These are phyloP conservation scores for Cetonia aurata DNA, from an alignment of 2,888 invertebrate genomes.

Conservation along the genomic window DNA sequence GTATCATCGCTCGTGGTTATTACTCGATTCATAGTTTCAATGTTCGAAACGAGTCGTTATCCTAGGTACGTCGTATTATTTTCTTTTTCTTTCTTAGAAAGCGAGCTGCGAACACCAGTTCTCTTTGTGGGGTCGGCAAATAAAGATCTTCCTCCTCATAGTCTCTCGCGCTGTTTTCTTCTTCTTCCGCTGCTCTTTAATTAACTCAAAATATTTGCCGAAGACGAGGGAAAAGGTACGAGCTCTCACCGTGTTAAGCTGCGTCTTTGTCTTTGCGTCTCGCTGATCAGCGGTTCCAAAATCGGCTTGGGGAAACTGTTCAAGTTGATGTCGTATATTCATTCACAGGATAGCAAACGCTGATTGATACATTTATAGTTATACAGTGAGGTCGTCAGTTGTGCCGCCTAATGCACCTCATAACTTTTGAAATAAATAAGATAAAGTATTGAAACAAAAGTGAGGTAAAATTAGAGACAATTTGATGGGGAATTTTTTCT, in stretches of 20 bases:
- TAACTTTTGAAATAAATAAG: no score
- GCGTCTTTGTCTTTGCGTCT: constrained; percentile 4
- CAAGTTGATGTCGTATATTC: no score
- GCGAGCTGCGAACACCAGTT: background rate
- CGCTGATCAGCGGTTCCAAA: constrained; percentile 20
- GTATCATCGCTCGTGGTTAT: background rate
- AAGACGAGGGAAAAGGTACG: constrained; percentile 43
- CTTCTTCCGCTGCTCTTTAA: constrained; percentile 59
- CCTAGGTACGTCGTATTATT: background rate
- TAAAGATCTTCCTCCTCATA: constrained; percentile 45
- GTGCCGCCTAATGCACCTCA: no score
- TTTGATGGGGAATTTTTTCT: no score
- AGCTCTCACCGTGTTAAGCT: constrained; percentile 8
- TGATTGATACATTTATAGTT: no score
- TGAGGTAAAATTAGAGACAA: no score
- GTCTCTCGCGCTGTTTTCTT: constrained; percentile 38
- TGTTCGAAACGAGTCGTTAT: background rate
- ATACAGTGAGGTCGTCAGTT: no score
- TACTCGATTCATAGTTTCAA: background rate
- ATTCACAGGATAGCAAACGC: no score
- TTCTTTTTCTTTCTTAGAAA: background rate
- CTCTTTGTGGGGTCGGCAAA: constrained; percentile 7
- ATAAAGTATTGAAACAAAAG: no score
- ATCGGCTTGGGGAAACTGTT: no score
- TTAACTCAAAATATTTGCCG: constrained; percentile 64